Base-by-base conservation (phyloP, 2,113 vertebrate genomes). In the Mormyrus lacerda region DNA sequence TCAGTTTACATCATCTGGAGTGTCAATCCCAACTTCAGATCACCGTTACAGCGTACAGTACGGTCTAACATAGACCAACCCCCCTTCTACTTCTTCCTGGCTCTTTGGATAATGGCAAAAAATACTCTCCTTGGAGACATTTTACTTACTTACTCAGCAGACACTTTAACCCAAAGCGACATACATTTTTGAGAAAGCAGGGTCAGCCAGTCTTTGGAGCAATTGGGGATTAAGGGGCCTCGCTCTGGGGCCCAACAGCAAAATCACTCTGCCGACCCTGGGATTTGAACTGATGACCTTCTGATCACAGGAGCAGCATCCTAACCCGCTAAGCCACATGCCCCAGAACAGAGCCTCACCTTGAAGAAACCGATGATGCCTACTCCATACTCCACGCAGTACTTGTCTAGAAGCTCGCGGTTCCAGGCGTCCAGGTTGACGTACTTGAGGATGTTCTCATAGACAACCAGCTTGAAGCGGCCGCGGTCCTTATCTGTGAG, bases 341-440 rank as follows among this genome's bases (percentile, higher is more conserved):
- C 31, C 85, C 19, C 31, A n/a, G 45, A 76, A 10, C 13, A 1
- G 2, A 3, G 39, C 0, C 90, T 3, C 91, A 97, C 97, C 96
- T 97, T 97, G 93, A 97, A 97, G 94, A 98, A 97, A 90, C 97
- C 97, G 0, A 98, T 95, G 93, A 98, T 97, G 82, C 97, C 97
- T 91, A 98, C 97, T 0, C 97, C 97, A 0, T 97, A 98, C 90
- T 97, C 97, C 92, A 97, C 97, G 0, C 97, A 97, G 93, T 97
- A 98, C 89, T 97, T 97, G 94, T 98, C 97, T 89, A 98, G 95
- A 88, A 98, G 95, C 91, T 98, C 97, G 6, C 97, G 93, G 91
- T 98, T 98, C 97, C 97, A 97, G 92, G 97, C 97, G 0, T 98
- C 97, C 93, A 97, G 91, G 93, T 97, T 97, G 92, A 97, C 97